phyloP scores from a whole-genome alignment of 2,113 vertebrate genomes.

The Epinephelus cyanopodus region DNA sequence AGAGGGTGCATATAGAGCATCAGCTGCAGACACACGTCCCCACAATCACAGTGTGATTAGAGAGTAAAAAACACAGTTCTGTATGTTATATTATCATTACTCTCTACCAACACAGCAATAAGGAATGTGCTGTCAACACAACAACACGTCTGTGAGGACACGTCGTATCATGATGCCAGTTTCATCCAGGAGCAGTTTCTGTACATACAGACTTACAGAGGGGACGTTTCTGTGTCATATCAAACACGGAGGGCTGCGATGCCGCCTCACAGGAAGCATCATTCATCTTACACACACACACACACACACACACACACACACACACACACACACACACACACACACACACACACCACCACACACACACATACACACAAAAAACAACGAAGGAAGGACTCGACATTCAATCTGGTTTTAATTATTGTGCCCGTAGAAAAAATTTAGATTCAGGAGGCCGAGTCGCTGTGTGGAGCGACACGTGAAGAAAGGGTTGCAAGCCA shows the following conservation, averaged over 20 bases:
- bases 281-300: not conserved
- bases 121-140: not conserved
- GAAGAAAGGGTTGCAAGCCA: not conserved
- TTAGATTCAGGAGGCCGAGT: not conserved
- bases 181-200: slow-evolving; percentile 31
- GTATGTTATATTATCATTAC: not conserved
- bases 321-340: too few relatives aligned
- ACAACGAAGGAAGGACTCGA: not conserved
- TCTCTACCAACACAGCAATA: not conserved
- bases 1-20: not conserved
- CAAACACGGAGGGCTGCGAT: not conserved
- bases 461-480: not conserved
- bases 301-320: too few relatives aligned
- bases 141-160: not conserved
- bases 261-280: not conserved
- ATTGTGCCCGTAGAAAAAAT: not conserved
- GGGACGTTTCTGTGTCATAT: not conserved
- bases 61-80: not conserved
- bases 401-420: not conserved
- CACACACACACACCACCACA: too few relatives aligned
- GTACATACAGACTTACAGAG: not conserved
- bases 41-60: not conserved
- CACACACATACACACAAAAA: not conserved
- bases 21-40: slow-evolving; percentile 7
- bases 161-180: slow-evolving; percentile 10